Evolutionary conservation across 2,113 vertebrate species (phyloP), one percentile per base, ranked within the genome.

Genomic region (Hippocampus mohnikei): DNA sequence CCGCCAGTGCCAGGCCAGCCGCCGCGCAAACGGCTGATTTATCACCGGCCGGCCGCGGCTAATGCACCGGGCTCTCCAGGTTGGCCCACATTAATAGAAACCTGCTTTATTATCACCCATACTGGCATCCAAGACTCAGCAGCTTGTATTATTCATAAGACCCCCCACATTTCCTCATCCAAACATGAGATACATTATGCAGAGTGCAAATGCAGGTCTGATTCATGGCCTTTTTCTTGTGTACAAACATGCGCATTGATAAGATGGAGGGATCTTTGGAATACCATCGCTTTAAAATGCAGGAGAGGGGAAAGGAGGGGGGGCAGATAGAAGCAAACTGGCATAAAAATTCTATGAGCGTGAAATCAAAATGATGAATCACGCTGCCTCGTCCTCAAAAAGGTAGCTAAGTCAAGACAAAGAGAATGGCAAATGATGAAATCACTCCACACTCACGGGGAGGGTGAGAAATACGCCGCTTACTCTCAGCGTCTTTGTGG

Each of bases 141-240:
- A 89, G 85, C 91, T 88, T 96, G 93, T 94, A 95, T 97, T 96
- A 96, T 96, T 96, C 94, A 97, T 96, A 94, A 94, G 94, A 90
- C 91, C 88, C 91, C 88, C 89, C 93, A 85, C 87, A 93, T 93
- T 91, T 92, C 79, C 74, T 80, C 81, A 78, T 81, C 63, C 73
- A 72, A 88, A 83, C 76, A 71, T 50, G 60, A 81, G 90, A 93
- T 93, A 92, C 93, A 94, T 94, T 94, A 95, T 94, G 90, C 88
- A 93, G 92, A 94, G 94, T 92, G 93, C 92, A 94, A 94, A 94
- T 93, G 92, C 91, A 89, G 92, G 87, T 92, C 92, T 91, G 93
- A 94, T 95, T 93, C 93, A 92, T 90, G 93, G 92, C 87, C 82
- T 91, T 93, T 62, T 91, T 90, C 91, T 93, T 92, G 88, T 92